These are phyloP conservation scores for Neomorphus geoffroyi DNA, from an alignment of 2,797 vertebrate species.

Conservation along the genomic window DNA sequence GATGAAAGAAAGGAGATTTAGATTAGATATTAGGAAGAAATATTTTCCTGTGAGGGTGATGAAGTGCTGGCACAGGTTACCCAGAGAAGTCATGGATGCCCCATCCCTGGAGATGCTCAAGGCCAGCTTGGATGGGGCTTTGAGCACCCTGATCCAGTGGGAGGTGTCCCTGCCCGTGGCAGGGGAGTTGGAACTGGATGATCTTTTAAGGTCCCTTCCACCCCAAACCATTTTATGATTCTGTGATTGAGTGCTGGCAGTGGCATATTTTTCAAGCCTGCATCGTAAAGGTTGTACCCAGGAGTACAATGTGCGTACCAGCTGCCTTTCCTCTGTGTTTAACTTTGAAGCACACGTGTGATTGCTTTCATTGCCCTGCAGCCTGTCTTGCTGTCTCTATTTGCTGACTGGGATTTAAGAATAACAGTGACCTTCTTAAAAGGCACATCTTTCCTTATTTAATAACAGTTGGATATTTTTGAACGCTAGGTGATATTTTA, in stretches of 20 bases:
- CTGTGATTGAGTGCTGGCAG: neutral
- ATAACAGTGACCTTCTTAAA: neutral
- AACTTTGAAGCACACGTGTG: neutral
- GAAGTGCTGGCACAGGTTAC: too few species aligned
- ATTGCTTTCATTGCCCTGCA: slow-evolving; percentile 31
- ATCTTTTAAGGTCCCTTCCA: too few species aligned
- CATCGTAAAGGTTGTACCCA: neutral
- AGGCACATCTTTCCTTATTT: neutral
- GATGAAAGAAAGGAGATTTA: too few species aligned
- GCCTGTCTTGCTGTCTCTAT: slow-evolving; percentile 30
- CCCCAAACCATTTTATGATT: too few species aligned
- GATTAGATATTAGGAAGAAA: too few species aligned
- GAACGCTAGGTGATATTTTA: neutral
- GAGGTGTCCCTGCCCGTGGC: too few species aligned
- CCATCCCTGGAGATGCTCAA: too few species aligned
- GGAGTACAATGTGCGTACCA: neutral
- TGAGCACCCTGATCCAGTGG: too few species aligned
- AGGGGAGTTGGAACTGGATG: too few species aligned
- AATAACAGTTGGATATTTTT: neutral
- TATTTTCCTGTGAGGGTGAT: too few species aligned
- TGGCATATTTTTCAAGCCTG: slow-evolving; percentile 19
- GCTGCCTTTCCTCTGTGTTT: neutral
- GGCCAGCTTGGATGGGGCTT: too few species aligned
- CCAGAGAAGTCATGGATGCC: too few species aligned
- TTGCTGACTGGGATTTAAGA: slow-evolving; percentile 13